phyloP scores from a whole-genome alignment of 1,140 invertebrate species.

The Hormaphis cornu region DNA sequence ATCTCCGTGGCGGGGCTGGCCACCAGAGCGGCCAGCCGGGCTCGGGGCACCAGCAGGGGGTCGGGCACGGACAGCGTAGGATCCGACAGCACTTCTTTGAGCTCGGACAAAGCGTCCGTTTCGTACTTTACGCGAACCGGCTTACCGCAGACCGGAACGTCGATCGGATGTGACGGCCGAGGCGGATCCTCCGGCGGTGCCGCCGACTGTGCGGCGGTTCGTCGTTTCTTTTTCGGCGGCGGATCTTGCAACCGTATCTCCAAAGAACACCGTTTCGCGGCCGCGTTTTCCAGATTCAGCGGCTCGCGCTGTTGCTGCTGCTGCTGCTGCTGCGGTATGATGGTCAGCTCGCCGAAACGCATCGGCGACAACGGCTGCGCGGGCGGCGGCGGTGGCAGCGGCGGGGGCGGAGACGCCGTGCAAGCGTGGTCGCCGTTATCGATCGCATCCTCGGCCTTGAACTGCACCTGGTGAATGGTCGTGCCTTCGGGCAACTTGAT shows the following conservation, averaged over 20 bases:
- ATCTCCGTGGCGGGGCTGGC: slow-evolving; percentile 64
- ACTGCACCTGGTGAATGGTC: slow-evolving; percentile 12
- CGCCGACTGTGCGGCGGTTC: background rate
- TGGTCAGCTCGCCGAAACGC: background rate
- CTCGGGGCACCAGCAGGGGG: slow-evolving; percentile 66
- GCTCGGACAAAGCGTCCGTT: slow-evolving; percentile 57
- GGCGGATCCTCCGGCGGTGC: background rate
- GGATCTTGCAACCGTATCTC: background rate
- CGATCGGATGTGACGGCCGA: slow-evolving; percentile 42
- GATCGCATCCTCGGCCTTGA: background rate
- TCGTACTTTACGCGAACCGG: background rate
- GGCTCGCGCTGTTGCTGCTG: slow-evolving; percentile 39
- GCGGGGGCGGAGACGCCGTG: background rate
- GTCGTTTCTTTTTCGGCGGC: background rate
- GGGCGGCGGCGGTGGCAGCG: background rate
- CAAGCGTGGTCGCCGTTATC: background rate
- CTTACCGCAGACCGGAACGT: slow-evolving; percentile 44
- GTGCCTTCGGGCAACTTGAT: slow-evolving; percentile 19
- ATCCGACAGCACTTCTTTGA: slow-evolving; percentile 59
- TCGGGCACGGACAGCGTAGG: slow-evolving; percentile 63
- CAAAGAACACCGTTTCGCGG: slow-evolving; percentile 4
- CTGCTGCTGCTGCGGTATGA: background rate
- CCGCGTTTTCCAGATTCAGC: slow-evolving; percentile 18
- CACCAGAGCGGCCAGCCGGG: slow-evolving; percentile 59
- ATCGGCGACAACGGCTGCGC: background rate